phyloP scores from a whole-genome alignment of 2,113 vertebrate genomes.

The Poeciliopsis retropinna region DNA sequence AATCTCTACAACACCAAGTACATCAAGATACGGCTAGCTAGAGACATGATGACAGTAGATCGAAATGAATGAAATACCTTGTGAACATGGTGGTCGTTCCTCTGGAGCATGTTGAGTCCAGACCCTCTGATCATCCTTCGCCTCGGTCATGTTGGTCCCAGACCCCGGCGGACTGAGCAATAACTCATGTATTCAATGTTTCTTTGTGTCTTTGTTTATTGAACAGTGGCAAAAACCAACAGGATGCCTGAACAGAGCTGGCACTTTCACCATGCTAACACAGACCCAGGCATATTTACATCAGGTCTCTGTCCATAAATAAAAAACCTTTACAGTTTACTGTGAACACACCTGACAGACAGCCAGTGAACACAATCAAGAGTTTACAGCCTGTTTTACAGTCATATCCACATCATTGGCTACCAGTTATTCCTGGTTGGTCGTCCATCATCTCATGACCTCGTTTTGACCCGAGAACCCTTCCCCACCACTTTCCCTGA shows the following conservation, averaged over 20 bases:
- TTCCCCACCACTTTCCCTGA: slow-evolving; percentile 3
- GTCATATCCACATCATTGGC: no score
- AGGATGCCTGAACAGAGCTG: slow-evolving; percentile 21
- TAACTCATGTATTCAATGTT: no score
- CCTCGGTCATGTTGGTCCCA: no score
- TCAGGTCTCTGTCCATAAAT: slow-evolving; percentile 33
- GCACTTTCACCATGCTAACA: slow-evolving; percentile 3
- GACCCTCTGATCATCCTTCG: no score
- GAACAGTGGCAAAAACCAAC: slow-evolving; percentile 44
- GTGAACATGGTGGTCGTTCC: no score
- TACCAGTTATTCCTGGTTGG: not conserved
- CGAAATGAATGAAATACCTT: no score
- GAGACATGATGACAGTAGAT: no score
- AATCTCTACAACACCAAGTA: no score
- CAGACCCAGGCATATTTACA: slow-evolving; percentile 27
- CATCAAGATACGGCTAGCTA: no score
- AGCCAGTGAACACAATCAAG: slow-evolving; percentile 6
- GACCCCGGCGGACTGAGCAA: no score
- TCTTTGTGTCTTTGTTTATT: slow-evolving; percentile 38
- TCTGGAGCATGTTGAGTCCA: no score
- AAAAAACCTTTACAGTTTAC: slow-evolving; percentile 50
- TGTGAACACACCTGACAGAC: not conserved
- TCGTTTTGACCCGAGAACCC: slow-evolving; percentile 15
- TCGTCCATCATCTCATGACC: slow-evolving; percentile 33
- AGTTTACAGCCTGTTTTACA: slow-evolving; percentile 16